Base-by-base conservation (phyloP, 2,797 vertebrate species). In the Alca torda region DNA sequence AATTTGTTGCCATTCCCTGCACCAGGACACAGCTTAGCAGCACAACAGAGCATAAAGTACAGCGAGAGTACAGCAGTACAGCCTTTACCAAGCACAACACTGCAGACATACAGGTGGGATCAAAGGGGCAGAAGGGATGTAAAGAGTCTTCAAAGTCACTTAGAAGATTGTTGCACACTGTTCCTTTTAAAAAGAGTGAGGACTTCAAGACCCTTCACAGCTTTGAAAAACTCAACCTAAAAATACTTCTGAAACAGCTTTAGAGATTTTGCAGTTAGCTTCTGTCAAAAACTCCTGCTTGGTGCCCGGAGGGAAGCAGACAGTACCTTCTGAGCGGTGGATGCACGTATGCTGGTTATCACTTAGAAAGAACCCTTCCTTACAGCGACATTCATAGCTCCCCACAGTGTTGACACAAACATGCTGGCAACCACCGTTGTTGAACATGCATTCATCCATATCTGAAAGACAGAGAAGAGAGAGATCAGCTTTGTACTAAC, bases 281-380 rank as follows among this genome's bases (percentile, higher is more conserved):
- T 53, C 6, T 6, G 39, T 24, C 16, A 37, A 43, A 37, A 65
- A 31, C 41, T 21, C 37, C 54, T 48, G 54, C 37, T 24, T 4
- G 20, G 33, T 51, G 46, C 57, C 45, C 45, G 25, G 70, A 90
- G 67, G 54, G 67, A 80, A n/a, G 88, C 11, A 81, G 77, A 12
- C 33, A 13, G 97, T 98, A 99, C 99, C 99, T 98, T 99, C 98
- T 8, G 98, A 99, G 92, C 99, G 99, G 93, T 99, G 99, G 97
- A 99, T 99, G 97, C 99, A 99, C 2, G 99, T 99, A 96, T 99
- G 99, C 98, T 99, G 99, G 97, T 99, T 99, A 97, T 99, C 99
- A 46, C 99, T 99, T 84, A 99, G 98, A 98, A 99, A 99, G 97
- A 99, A 99, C 3, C 99, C 99, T 5, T 99, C 98, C 96, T 99